Conservation (phyloP, 2,888 invertebrate species). For the Belgica antarctica region DNA sequence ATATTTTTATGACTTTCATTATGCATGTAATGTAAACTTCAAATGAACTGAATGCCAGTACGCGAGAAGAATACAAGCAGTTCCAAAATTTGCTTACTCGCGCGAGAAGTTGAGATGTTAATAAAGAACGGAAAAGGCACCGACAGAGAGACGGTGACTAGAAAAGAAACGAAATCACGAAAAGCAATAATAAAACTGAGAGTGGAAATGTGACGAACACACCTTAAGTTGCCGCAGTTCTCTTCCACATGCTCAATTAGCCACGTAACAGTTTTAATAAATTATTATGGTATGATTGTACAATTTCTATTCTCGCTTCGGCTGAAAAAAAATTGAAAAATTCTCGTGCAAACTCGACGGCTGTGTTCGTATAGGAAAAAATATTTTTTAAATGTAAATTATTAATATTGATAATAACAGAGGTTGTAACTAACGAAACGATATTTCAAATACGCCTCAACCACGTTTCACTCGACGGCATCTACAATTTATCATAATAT, state of each 20-base stretch:
- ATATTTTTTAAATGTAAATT: constrained; percentile 33
- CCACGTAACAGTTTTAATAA: constrained; percentile 19
- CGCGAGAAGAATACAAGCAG: neutral
- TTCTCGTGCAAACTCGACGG: constrained; percentile 5
- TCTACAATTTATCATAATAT: constrained; percentile 42
- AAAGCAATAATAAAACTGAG: neutral
- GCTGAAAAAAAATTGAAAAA: neutral
- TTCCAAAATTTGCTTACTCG: no score
- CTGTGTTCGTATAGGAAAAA: neutral
- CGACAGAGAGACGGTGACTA: neutral
- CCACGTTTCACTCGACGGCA: constrained; percentile 33
- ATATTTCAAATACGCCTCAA: constrained; percentile 35
- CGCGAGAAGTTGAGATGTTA: neutral
- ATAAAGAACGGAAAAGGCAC: neutral
- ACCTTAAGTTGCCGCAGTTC: neutral
- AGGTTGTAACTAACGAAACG: constrained; percentile 26
- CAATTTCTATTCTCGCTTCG: neutral
- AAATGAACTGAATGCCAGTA: neutral
- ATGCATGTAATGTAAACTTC: constrained; percentile 5
- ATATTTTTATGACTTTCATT: constrained; percentile 37
- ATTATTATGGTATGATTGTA: neutral
- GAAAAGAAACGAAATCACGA: neutral
- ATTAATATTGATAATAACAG: constrained; percentile 40
- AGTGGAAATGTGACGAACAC: constrained; percentile 9
- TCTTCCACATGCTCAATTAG: constrained; percentile 23